Percentiles rank a stretch among this genome's conserved stretches.
These are phyloP conservation scores for Clarias fuscus DNA, from an alignment of 2,797 vertebrate species.

Conservation along the genomic window DNA sequence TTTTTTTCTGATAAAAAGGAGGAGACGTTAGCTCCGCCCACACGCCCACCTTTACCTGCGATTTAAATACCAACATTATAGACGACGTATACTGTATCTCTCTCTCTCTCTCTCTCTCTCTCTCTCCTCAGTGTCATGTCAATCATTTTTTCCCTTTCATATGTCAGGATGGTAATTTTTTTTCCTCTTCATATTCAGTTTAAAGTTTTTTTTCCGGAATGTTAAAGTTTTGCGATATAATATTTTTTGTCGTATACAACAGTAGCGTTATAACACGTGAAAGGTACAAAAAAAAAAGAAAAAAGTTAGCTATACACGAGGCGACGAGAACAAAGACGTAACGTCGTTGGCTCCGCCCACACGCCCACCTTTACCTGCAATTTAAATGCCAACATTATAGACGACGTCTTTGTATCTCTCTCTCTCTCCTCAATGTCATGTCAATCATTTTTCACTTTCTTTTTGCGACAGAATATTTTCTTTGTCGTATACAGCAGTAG, in stretches of 20 bases:
- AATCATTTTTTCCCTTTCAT: background rate
- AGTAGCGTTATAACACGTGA: too few species aligned
- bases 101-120: background rate
- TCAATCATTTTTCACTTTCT: background rate
- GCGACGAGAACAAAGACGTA: background rate
- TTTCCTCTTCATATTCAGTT: too few species aligned
- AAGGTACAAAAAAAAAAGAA: too few species aligned
- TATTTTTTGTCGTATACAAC: too few species aligned
- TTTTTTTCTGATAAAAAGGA: too few species aligned
- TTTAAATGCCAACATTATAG: background rate
- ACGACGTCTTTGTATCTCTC: background rate
- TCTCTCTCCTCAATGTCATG: background rate
- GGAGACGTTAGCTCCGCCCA: background rate
- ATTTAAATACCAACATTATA: background rate
- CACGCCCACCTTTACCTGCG: slow-evolving; percentile 12
- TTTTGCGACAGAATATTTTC: too few species aligned
- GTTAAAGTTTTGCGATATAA: too few species aligned
- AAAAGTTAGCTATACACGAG: background rate
- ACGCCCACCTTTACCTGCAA: slow-evolving; percentile 9
- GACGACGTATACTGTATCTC: too few species aligned
- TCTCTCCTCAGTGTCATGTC: background rate
- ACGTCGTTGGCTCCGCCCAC: background rate
- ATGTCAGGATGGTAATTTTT: too few species aligned
- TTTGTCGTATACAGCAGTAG: too few species aligned
- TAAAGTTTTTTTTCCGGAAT: too few species aligned